Evolutionary conservation across 2,888 invertebrate genomes (phyloP), one percentile per base, ranked within the genome.

Genomic region (Alentia gelatinosa): DNA sequence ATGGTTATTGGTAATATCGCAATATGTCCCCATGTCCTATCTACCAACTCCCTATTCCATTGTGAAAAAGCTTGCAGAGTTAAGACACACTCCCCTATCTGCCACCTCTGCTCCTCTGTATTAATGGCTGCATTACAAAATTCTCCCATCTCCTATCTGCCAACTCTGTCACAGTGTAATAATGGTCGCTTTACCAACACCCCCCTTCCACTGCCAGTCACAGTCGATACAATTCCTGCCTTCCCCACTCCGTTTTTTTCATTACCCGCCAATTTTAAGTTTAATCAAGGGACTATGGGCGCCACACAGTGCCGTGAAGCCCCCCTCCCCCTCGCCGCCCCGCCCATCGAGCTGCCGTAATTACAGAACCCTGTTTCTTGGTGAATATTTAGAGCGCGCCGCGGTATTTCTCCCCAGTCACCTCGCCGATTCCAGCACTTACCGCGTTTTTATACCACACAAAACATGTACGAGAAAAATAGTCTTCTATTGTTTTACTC

Each of bases 211-310:
- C 79, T 19, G n/a, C 5, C 15, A 12, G 23, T n/a, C n/a, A n/a
- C 26, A 5, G 63, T 12, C 63, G 63, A 63, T 63, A 63, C 63
- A 35, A 79, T 79, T 39, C 35, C 39, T 7, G 23, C 79, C 26
- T 35, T 39, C 79, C 37, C 37, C 1, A 39, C 39, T 39, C 79
- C 15, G 37, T n/a, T 86, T 86, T 86, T 86, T 86, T 86, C 86
- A 86, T 86, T 86, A 86, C 35, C 86, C 47, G 50, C 50, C 86
- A 47, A 86, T 86, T 86, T 86, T 30, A 86, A 86, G 86, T 86
- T 86, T 86, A 86, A 86, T 86, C 86, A 86, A 86, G 47, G 35
- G 86, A 86, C 86, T 50, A 86, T 47, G 42, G 86, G 33, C 47
- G 30, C 26, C 86, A 9, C 86, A 33, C 86, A 47, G 86, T 30